Conservation (phyloP, 2,113 vertebrate genomes). For the Potamarius usumacintae region DNA sequence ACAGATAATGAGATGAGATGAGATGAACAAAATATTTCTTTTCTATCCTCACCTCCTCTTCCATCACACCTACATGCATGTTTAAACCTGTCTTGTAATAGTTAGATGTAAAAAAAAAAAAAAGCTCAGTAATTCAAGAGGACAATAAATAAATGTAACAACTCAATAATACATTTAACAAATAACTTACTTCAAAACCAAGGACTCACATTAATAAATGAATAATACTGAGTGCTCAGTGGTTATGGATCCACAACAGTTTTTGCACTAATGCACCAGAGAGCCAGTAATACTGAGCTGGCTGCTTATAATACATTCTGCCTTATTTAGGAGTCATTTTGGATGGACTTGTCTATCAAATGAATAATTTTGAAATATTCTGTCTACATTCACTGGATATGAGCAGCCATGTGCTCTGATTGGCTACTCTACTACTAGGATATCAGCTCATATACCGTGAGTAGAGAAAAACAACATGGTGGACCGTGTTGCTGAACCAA, state of each 20-base stretch:
- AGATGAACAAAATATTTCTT: background rate
- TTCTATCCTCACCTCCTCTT: background rate
- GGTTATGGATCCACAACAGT: background rate
- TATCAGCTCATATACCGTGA: too few species aligned
- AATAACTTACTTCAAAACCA: background rate
- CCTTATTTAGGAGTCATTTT: background rate
- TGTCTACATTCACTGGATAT: too few species aligned
- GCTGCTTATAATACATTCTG: background rate
- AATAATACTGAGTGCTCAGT: background rate
- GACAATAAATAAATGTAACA: background rate
- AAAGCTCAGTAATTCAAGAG: too few species aligned
- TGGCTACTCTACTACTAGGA: too few species aligned
- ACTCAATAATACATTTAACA: background rate
- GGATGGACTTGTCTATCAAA: background rate
- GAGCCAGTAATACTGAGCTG: background rate
- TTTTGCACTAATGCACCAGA: background rate
- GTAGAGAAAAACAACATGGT: too few species aligned
- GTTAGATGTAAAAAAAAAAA: background rate
- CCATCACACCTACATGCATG: background rate
- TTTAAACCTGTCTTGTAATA: background rate
- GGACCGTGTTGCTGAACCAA: too few species aligned
- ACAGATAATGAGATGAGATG: too few species aligned
- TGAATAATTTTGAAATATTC: background rate
- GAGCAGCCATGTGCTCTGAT: too few species aligned
- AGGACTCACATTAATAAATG: background rate